Base-by-base conservation (phyloP, 92 coral and sea anemone species). In the Parazoanthus darwini region DNA sequence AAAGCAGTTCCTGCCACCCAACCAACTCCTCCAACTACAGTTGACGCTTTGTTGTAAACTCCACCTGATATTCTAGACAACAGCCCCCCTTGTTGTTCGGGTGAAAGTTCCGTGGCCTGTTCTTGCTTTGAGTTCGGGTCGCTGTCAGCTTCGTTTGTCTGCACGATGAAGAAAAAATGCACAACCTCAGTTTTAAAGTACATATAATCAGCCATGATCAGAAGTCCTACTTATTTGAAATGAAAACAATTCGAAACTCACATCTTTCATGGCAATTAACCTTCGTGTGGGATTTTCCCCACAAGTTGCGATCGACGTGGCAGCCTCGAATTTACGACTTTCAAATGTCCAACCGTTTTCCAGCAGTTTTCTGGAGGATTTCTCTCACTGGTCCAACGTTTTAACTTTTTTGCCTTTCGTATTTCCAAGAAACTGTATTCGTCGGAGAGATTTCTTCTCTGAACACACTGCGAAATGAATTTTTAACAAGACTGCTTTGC, bases 1-100 rank as follows among this genome's bases (percentile, higher is more conserved):
- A 94, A 85, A 8, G 98, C 98, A 9, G 98, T 94, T 10, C 99
- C 99, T 56, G 99, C 98, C 1, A 97, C 90, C 99, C 98, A 97
- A 23, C 98, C 96, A 82, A 97, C 98, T 82, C 99, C 99, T 37
- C 99, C 99, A 75, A 92, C 98, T 0, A 96, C 99, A 26, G 93
- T 90, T 8, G 98, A 95, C 4, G 99, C 96, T 82, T 96, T 95
- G 87, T 77, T 93, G 68, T 93, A 92, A 73, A 96, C 99, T 3
- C 97, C 98, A 44, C 99, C 99, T 39, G 99, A 97, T 26, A 97
- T 81, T 66, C 95, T 93, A 93, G 94, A 93, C 82, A 97, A 68
- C 82, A 97, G 87, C 6, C 96, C 98, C 66, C 94, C 89, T 82
- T 91, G 95, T 42, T 77, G 89, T 42, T 89, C 92, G 5, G 88